phyloP scores from a whole-genome alignment of 1,140 invertebrate genomes.

The Eubasilissa regina region DNA sequence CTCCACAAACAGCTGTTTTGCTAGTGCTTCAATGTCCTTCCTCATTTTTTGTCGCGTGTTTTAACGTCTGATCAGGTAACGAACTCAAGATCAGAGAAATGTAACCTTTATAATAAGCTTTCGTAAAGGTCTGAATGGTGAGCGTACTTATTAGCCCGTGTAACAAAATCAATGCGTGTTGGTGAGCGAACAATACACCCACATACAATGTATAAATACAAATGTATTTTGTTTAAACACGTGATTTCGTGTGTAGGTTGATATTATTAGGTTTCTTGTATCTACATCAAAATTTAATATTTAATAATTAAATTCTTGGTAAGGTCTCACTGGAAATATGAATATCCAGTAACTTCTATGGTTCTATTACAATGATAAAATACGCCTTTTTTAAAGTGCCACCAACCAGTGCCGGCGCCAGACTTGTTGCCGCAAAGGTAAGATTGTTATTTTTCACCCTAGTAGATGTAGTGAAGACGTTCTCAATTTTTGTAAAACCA shows the following conservation, averaged over 20 bases:
- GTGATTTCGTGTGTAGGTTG: slow-evolving; percentile 2
- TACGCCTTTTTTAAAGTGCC: too few species aligned
- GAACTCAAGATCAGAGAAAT: too few species aligned
- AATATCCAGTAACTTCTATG: too few species aligned
- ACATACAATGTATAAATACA: neutral
- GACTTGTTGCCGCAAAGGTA: too few species aligned
- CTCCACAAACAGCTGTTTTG: slow-evolving; percentile 34
- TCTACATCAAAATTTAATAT: neutral
- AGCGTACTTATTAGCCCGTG: neutral
- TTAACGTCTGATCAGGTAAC: slow-evolving; percentile 35
- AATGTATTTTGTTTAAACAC: neutral
- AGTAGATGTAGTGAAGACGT: too few species aligned
- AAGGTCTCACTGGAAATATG: too few species aligned
- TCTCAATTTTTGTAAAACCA: too few species aligned
- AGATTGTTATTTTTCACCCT: too few species aligned
- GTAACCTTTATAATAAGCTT: neutral
- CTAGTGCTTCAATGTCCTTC: slow-evolving; percentile 36
- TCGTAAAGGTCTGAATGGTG: neutral
- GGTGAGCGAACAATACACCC: slow-evolving; percentile 8
- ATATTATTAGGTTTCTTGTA: neutral
- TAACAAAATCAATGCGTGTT: slow-evolving; percentile 13
- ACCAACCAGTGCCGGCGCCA: too few species aligned
- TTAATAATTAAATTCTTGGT: too few species aligned
- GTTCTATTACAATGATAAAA: too few species aligned
- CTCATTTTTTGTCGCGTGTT: slow-evolving; percentile 29